Base-by-base conservation (phyloP, 1,140 invertebrate genomes). In the Drosophila persimilis region DNA sequence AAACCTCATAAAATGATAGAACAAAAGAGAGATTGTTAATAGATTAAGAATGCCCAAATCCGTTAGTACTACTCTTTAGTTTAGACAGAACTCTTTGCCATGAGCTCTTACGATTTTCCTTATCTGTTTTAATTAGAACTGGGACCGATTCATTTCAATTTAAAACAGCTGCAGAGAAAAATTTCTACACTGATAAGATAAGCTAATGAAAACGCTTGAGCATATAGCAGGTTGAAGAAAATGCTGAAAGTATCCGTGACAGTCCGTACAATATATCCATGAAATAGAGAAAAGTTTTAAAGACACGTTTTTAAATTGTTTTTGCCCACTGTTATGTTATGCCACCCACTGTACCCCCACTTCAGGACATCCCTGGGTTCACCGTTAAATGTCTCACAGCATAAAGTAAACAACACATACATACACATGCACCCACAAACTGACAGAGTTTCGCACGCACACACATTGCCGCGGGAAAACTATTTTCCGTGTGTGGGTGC, bases 351-450 rank as follows among this genome's bases (percentile, higher is more conserved):
- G 44, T 56, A 29, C 50, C 43, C 43, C 26, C 15, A 31, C n/a
- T 24, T 4, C 7, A n/a, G 44, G 26, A 50, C 17, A 20, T 22
- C 20, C 11, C 35, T 39, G 35, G 11, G 9, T 39, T 39, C 35
- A 63, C 45, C 50, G 35, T 63, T 22, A n/a, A 17, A 43, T 63
- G 41, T 43, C 13, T 62, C 35, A 7, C 24, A 31, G 17, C 41
- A 48, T 20, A 64, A 65, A 64, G 43, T 64, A 64, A 65, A 64
- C 62, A 65, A 51, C 44, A 64, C 39, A 66, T 26, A 54, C 62
- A 65, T 35, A 51, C 59, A 31, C 11, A 39, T 39, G 35, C 35
- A 39, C 11, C 35, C 35, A 39, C 11, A 39, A 39, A 39, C 11
- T 11, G 24, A 43, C 24, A 64, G 17, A 51, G 6, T 44, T 44